Evolutionary conservation across 1,140 invertebrate species (phyloP), one percentile per base, ranked within the genome.

Genomic region (Lysiphlebus fabarum): DNA sequence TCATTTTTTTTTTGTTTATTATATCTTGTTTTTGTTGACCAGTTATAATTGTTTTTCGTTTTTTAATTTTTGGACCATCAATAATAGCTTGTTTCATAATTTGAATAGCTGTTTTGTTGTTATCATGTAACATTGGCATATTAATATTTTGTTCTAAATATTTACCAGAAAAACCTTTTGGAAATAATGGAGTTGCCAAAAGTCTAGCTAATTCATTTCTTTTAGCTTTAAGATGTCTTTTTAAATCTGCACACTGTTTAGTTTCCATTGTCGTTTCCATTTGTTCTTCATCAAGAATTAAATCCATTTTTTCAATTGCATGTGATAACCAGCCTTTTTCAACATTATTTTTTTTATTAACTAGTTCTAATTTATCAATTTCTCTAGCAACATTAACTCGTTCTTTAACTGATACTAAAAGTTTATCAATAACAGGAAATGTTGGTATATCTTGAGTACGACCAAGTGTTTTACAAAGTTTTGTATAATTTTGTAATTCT

Each of bases 301-400:
- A 85, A 75, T 96, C 94, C 85, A 93, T 90, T 62, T 96, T 92
- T 64, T 89, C 83, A 0, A 88, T 89, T 6, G 87, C 87, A 74
- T 90, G 91, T 63, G 88, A 84, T 65, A 93, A 82, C 94, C 95
- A 98, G 43, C 88, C 87, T 62, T 84, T 84, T 48, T 91, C 83
- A 34, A 85, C 83, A 67, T 86, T 86, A 7, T 82, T 78, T 62
- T 90, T 87, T 36, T 85, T 83, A 44, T 84, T 71, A 63, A 78
- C 83, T 62, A 95, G 82, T 70, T 91, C 84, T 41, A 92, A 66
- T 48, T 82, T 83, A 71, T 97, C 93, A 38, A 96, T 81, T 66
- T 91, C 84, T 26, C 87, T 80, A 0, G 93, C 94, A 48, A 93
- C 67, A 61, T 86, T 80, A 0, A 97, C 87, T 60, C 90, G 77